These are phyloP conservation scores for Silurus lanzhouensis DNA, from an alignment of 2,797 vertebrate genomes.

Conservation along the genomic window DNA sequence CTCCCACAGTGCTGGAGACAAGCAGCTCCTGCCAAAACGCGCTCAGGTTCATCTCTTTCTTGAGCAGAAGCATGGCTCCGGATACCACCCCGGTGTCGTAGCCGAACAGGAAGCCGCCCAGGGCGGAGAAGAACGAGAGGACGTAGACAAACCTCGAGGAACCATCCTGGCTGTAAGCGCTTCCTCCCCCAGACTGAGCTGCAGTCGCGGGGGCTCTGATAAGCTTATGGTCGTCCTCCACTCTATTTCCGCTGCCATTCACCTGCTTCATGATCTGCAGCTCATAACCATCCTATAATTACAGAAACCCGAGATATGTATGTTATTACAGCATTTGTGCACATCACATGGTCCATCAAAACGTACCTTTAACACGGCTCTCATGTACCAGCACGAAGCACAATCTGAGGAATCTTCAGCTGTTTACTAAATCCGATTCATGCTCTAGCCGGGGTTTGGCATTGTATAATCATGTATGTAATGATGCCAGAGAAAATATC, in stretches of 20 bases:
- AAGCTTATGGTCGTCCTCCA: slow-evolving; percentile 69
- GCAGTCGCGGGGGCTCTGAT: slow-evolving; percentile 60
- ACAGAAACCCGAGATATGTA: slow-evolving; percentile 17
- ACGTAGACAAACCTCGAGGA: slow-evolving; percentile 82
- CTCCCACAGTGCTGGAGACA: slow-evolving; percentile 90
- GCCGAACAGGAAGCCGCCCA: slow-evolving; percentile 95
- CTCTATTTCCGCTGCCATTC: slow-evolving; percentile 75
- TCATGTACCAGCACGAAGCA: not conserved
- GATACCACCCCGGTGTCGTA: slow-evolving; percentile 98
- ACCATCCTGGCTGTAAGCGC: slow-evolving; percentile 62
- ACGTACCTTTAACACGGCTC: slow-evolving; percentile 1
- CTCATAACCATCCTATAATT: slow-evolving; percentile 77
- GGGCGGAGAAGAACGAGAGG: slow-evolving; percentile 85
- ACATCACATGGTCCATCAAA: not conserved
- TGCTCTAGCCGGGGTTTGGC: not conserved
- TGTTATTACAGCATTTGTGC: not conserved
- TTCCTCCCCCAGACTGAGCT: not conserved
- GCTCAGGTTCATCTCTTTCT: slow-evolving; percentile 86
- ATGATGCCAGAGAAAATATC: not conserved
- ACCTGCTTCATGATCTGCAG: slow-evolving; percentile 76
- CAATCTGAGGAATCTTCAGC: not conserved
- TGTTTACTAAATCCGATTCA: not conserved
- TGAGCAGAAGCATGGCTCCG: slow-evolving; percentile 92
- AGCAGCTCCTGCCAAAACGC: slow-evolving; percentile 94
- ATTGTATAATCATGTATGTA: not conserved